Base-by-base conservation (phyloP, 2,888 invertebrate species). In the Galerucella nymphaeae region DNA sequence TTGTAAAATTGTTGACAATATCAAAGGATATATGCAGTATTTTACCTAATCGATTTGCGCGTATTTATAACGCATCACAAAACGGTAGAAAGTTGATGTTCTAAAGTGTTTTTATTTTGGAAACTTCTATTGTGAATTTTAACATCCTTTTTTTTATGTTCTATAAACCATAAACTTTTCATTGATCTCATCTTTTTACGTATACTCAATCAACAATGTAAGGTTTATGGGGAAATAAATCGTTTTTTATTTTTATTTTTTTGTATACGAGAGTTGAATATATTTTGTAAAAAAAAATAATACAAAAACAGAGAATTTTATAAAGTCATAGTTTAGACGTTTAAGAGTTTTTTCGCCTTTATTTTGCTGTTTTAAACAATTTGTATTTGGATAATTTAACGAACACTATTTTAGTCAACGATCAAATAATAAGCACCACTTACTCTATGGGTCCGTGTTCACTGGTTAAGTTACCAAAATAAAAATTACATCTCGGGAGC, bases 381-480 rank as follows among this genome's bases (percentile, higher is more conserved):
- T 63, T 66, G 66, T 66, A 63, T 53, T 75, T 70, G 58, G 41
- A 61, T 58, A 48, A 65, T 71, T 73, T 73, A 20, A 64, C 16
- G 48, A 61, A 42, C 48, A 64, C 63, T 66, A 58, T 65, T 48
- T 71, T 61, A 66, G 18, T 66, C 13, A 42, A 20, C n/a, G n/a
- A 74, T 74, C 72, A 69, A 69, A 72, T 73, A 70, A 71, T 74
- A 68, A 74, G 74, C 74, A 74, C 74, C 74, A 71, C 30, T 59
- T 71, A 66, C 30, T 6, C 63, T 73, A 65, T 65, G 72, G 69
- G 72, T 73, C 67, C 72, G 68, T 69, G 72, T 75, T 78, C 70
- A 74, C 76, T 79, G 75, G 74, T 75, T 30, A 77, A 75, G 77
- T 75, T 77, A 74, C 77, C 75, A 75, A 72, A 76, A 75, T 77